phyloP scores from a whole-genome alignment of 2,113 vertebrate genomes.

The Chrysochloris asiatica region DNA sequence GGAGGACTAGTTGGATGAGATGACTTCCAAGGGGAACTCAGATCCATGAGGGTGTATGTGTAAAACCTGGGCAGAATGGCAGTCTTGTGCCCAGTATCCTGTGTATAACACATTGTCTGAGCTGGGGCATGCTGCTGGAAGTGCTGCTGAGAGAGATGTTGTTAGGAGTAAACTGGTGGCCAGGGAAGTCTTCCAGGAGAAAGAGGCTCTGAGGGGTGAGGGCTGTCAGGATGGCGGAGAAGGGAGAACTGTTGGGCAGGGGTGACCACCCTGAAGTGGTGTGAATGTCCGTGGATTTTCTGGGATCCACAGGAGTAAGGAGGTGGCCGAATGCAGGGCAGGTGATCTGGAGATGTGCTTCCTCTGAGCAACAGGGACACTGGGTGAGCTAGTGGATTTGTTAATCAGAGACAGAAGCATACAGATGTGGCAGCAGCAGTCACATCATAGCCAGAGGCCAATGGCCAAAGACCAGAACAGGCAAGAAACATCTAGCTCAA shows the following conservation, averaged over 20 bases:
- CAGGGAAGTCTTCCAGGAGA: not conserved
- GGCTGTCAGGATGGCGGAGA: not conserved
- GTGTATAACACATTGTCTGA: not conserved
- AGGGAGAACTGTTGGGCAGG: not conserved
- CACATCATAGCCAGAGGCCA: not conserved
- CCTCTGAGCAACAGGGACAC: not conserved
- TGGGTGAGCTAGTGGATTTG: not conserved
- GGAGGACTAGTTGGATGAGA: too few relatives aligned
- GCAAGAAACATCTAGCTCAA: not conserved
- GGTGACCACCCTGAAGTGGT: not conserved
- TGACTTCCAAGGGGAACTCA: too few relatives aligned
- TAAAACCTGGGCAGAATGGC: not conserved
- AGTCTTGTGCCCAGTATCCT: not conserved
- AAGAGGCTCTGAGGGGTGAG: not conserved
- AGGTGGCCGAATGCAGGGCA: too few relatives aligned
- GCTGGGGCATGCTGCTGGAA: too few relatives aligned
- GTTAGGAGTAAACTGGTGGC: not conserved
- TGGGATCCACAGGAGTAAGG: not conserved
- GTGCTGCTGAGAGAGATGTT: not conserved
- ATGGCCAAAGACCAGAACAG: not conserved
- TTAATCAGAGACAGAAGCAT: not conserved
- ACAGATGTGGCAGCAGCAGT: not conserved
- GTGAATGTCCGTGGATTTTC: not conserved
- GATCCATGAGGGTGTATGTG: not conserved
- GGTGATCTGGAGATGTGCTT: not conserved